Evolutionary conservation across 1,140 invertebrate species (phyloP).

Genomic region (Vanessa tameamea): DNA sequence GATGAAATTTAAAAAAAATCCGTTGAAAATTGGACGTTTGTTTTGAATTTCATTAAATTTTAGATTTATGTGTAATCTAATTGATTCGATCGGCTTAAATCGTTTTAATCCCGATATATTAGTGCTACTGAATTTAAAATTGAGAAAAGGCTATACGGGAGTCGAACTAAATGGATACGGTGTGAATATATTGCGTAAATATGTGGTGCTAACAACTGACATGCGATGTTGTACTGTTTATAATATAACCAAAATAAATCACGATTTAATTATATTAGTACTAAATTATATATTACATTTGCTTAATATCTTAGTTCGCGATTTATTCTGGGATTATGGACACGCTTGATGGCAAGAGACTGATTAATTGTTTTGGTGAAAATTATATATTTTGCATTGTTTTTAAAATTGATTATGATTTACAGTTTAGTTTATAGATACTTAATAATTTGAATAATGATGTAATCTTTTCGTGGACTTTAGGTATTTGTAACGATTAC

Average conservation of each 20-base stretch:
- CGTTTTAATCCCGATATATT: background rate
- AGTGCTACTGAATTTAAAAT: background rate
- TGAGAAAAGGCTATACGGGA: slow-evolving; percentile 7
- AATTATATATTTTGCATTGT: slow-evolving; percentile 8
- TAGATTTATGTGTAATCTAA: background rate
- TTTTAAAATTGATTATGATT: slow-evolving; percentile 8
- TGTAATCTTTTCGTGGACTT: slow-evolving; percentile 49
- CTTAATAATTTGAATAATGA: slow-evolving; percentile 78
- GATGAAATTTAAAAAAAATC: background rate
- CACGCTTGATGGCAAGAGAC: slow-evolving; percentile 32
- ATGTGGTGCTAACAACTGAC: slow-evolving; percentile 66
- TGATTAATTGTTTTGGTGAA: slow-evolving; percentile 11
- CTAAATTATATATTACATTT: background rate
- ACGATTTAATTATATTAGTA: background rate
- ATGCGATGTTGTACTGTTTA: slow-evolving; percentile 35
- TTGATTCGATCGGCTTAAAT: slow-evolving; percentile 8
- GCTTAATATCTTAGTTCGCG: background rate
- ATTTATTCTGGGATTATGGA: slow-evolving; percentile 23
- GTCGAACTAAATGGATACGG: background rate
- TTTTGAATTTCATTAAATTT: slow-evolving; percentile 7
- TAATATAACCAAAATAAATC: slow-evolving; percentile 24
- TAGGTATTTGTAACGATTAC: slow-evolving; percentile 64
- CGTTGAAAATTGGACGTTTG: background rate
- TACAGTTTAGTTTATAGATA: slow-evolving; percentile 30
- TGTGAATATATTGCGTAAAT: slow-evolving; percentile 41